phyloP scores from a whole-genome alignment of 2,113 vertebrate species.

The Chlamydotis undulata region DNA sequence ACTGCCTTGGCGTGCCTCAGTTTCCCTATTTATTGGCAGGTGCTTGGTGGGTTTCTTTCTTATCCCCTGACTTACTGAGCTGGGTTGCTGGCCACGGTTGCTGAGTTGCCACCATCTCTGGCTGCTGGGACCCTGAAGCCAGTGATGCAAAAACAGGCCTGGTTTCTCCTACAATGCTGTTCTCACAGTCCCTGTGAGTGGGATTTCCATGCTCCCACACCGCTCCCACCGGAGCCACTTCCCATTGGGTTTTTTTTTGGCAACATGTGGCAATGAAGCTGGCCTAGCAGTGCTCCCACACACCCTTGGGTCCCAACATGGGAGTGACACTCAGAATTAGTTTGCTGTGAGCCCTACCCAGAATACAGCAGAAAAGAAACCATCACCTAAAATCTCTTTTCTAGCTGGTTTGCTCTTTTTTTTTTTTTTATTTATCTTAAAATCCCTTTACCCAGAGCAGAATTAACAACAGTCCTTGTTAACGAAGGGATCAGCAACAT shows the following conservation, averaged over 20 bases:
- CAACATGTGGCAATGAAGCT: neutral
- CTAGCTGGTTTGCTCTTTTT: neutral
- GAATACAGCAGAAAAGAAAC: neutral
- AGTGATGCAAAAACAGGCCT: neutral
- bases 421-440: neutral
- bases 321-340: neutral
- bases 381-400: neutral
- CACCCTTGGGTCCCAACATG: neutral
- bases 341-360: neutral
- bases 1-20: neutral
- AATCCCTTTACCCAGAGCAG: neutral
- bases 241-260: rapidly evolving
- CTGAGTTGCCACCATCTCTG: too few relatives aligned
- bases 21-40: neutral
- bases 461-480: neutral
- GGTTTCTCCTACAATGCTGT: neutral
- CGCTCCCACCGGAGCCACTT: neutral
- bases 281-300: neutral
- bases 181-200: too few relatives aligned
- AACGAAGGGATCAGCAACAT: neutral
- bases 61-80: neutral
- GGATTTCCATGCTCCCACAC: neutral
- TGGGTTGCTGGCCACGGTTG: neutral
- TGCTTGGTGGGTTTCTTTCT: neutral
- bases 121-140: neutral